These are phyloP conservation scores for Willisornis vidua DNA, from an alignment of 2,113 vertebrate genomes.

Conservation along the genomic window DNA sequence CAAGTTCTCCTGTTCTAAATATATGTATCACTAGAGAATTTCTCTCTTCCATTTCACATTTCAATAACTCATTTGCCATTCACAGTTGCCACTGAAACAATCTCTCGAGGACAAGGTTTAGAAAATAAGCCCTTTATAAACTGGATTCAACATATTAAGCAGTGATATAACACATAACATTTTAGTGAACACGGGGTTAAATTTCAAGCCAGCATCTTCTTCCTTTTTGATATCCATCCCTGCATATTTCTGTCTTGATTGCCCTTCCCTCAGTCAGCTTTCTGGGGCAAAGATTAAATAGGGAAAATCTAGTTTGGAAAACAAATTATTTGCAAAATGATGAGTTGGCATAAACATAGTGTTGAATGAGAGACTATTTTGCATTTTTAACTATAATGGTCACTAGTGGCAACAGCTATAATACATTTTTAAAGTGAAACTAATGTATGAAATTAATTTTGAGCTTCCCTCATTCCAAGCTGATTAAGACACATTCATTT, in stretches of 20 bases:
- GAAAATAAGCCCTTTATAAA: background rate
- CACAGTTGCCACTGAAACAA: background rate
- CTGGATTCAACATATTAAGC: background rate
- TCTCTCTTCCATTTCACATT: background rate
- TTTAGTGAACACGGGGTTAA: conserved; percentile 31
- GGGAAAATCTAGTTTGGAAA: background rate
- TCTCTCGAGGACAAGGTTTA: background rate
- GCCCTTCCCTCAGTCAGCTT: background rate
- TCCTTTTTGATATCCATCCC: background rate
- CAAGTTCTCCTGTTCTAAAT: background rate
- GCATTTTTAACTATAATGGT: conserved; percentile 33
- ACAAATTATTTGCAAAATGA: background rate
- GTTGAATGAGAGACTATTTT: background rate
- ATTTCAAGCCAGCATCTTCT: conserved; percentile 29
- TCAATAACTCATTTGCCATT: background rate
- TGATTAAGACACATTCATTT: conserved; percentile 68
- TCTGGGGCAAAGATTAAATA: conserved; percentile 1
- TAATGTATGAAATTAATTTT: conserved; percentile 58
- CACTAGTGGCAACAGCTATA: conserved; percentile 3
- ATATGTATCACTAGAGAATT: background rate
- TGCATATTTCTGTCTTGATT: background rate
- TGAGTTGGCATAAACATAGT: background rate
- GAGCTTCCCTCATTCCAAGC: conserved; percentile 30
- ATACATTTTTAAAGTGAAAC: conserved; percentile 8
- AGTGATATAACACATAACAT: background rate